phyloP scores from a whole-genome alignment of 2,888 invertebrate genomes.

The Dione juno region DNA sequence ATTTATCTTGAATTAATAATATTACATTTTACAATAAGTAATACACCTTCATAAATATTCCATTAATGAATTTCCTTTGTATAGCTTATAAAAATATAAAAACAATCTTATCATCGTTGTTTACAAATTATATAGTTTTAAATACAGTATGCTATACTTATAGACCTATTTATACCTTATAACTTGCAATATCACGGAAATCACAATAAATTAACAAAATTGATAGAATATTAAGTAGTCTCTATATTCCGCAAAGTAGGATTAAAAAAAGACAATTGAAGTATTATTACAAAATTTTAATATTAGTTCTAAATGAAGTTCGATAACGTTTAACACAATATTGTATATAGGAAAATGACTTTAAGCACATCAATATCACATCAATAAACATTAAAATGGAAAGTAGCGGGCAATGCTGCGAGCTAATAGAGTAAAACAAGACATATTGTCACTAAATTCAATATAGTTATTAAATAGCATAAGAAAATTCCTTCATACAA shows the following conservation, averaged over 20 bases:
- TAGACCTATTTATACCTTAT: too few species aligned
- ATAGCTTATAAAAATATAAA: not conserved
- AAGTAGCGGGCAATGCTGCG: slow-evolving; percentile 26
- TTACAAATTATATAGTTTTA: not conserved
- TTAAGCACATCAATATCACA: too few species aligned
- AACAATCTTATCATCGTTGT: not conserved
- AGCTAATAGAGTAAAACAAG: slow-evolving; percentile 29
- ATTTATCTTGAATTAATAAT: too few species aligned
- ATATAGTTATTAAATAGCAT: not conserved
- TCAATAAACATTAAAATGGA: too few species aligned
- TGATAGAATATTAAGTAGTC: not conserved
- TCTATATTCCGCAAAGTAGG: not conserved
- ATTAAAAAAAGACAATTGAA: not conserved
- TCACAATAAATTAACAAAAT: not conserved
- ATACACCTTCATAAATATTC: not conserved
- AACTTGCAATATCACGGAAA: not conserved
- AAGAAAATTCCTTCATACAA: not conserved
- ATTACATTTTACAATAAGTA: too few species aligned
- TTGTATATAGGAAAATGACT: too few species aligned
- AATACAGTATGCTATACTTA: not conserved
- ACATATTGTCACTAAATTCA: not conserved
- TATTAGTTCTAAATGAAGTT: too few species aligned
- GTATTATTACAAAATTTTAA: not conserved
- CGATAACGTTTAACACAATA: too few species aligned
- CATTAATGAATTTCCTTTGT: slow-evolving; percentile 2